Base-by-base conservation (phyloP, 1,140 invertebrate species). In the Pseudoatta argentina region DNA sequence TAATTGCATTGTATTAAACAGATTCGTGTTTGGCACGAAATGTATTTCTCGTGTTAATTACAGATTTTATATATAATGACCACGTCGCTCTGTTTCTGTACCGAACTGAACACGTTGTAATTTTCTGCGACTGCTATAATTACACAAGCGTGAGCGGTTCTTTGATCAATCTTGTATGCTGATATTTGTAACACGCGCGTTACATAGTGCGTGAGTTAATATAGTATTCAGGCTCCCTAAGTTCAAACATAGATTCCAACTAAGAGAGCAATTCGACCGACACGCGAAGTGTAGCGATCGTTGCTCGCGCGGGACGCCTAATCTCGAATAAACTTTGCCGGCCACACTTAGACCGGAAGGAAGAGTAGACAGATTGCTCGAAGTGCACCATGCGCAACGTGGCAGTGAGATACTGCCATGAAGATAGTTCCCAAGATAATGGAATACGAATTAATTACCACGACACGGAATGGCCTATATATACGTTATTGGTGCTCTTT, bases 401-500 rank as follows among this genome's bases (percentile, higher is more conserved):
- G 83, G 67, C 39, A 75, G 81, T 76, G 79, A 88, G 73, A 59
- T 67, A 78, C 55, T 79, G 39, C 63, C 59, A 53, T 21, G 67
- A 83, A 85, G 88, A 87, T 86, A 92, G 71, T 92, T 91, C 30
- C 18, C 72, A 64, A 86, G 91, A 92, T 89, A 91, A 83, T 91
- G 86, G 75, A 51, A 85, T 53, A 86, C 87, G 88, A 90, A 92
- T 92, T 92, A 92, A 92, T 92, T 89, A 88, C 75, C 30, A n/a
- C 81, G 51, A 39, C 82, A 24, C 34, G 51, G 48, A 73, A 81
- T 27, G 18, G 55, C 55, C 76, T 83, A n/a, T 61, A 51, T 18
- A 2, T 21, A 8, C 0, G 12, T 16, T 73, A 10, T 44, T 44
- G 39, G 8, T 14, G 55, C 24, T 48, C 53, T 72, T 48, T 83